These are phyloP conservation scores for Kudoa iwatai DNA, from an alignment of 30 jellyfish, hydroid and myxozoan species.

Conservation along the genomic window DNA sequence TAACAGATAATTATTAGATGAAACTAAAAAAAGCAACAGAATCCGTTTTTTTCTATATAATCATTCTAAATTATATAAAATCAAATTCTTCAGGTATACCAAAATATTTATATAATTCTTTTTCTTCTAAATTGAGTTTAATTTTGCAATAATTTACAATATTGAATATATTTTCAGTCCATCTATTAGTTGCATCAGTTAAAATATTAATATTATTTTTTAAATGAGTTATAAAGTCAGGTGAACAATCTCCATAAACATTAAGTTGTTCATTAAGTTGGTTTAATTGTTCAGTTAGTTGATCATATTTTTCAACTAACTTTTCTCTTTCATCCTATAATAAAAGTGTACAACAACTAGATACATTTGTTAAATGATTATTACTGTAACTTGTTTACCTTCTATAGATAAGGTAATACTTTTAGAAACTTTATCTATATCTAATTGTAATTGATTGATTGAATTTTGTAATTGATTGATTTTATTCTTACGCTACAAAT, in stretches of 20 bases:
- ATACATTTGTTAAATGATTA: no score
- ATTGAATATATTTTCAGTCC: conserved; percentile 73
- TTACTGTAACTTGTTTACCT: no score
- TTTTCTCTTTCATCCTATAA: conserved; percentile 17
- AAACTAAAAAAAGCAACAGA: no score
- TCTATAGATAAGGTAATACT: no score
- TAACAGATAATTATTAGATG: no score
- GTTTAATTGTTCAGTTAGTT: conserved; percentile 6
- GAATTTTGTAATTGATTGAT: no score
- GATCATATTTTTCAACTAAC: conserved; percentile 3
- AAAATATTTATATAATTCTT: conserved; percentile 29
- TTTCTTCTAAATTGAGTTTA: conserved; percentile 25
- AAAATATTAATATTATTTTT: conserved; percentile 10
- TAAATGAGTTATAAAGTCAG: conserved; percentile 29
- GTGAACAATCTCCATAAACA: conserved; percentile 46
- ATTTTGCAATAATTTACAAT: conserved; percentile 47
- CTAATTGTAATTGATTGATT: no score
- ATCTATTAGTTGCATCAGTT: conserved; percentile 50
- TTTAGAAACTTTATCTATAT: no score
- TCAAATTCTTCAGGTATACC: conserved; percentile 88
- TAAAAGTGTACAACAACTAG: background rate
- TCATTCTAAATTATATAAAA: conserved; percentile 19
- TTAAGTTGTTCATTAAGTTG: conserved; percentile 6
- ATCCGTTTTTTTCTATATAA: no score
- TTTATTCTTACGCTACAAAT: no score